Conservation (phyloP, 2,113 vertebrate species). For the Tragelaphus scriptus region DNA sequence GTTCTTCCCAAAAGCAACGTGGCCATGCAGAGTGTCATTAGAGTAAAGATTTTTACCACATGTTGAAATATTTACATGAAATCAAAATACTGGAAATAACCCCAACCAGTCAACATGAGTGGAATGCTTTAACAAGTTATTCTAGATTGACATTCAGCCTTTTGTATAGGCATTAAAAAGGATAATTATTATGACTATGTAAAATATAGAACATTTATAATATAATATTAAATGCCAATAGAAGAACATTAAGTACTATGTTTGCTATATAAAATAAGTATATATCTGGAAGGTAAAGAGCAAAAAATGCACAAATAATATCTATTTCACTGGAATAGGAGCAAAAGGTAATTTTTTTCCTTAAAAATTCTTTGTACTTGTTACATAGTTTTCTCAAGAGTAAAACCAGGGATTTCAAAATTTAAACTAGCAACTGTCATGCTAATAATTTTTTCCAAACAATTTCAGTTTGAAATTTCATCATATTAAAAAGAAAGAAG, state of each 20-base stretch:
- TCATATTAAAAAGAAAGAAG: background rate
- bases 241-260: background rate
- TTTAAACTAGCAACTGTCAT: background rate
- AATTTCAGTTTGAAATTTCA: background rate
- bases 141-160: background rate
- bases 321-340: background rate
- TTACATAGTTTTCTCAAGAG: background rate
- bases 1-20: background rate
- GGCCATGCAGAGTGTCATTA: background rate
- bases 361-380: background rate
- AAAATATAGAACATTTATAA: background rate
- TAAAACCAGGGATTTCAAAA: background rate
- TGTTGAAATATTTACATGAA: background rate
- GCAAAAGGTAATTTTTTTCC: background rate
- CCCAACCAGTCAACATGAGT: background rate
- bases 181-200: background rate
- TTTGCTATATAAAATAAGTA: background rate
- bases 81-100: background rate
- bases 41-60: background rate
- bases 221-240: background rate
- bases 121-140: slow-evolving; percentile 21
- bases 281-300: background rate
- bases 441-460: background rate
- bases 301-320: slow-evolving; percentile 3
- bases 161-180: background rate